A percentile compares a stretch with the other conserved stretches of the same genome.
phyloP scores from a whole-genome alignment of 2,797 vertebrate species.

The Protonibea diacanthus region DNA sequence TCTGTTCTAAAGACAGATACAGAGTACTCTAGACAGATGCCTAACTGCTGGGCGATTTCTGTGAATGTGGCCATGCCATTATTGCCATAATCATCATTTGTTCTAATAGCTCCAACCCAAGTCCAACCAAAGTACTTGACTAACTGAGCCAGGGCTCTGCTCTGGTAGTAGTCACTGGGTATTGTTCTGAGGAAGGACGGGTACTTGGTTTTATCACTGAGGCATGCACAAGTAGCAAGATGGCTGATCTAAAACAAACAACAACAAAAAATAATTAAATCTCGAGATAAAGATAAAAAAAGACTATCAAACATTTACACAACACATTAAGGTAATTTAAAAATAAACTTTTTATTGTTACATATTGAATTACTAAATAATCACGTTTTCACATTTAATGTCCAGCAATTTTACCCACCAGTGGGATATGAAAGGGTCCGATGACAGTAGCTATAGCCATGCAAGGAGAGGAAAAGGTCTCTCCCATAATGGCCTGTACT shows the following conservation, averaged over 20 bases:
- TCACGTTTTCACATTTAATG: background rate
- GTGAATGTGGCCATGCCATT: background rate
- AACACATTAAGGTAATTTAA: background rate
- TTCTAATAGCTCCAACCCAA: background rate
- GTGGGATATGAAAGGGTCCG: background rate
- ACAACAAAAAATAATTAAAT: background rate
- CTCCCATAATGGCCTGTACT: background rate
- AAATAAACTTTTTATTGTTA: background rate
- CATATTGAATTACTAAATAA: background rate
- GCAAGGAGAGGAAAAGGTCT: background rate
- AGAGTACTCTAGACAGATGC: background rate
- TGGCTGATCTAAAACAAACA: background rate
- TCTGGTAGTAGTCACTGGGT: no score
- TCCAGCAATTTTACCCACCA: background rate
- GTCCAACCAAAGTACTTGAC: background rate
- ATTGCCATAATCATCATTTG: constrained; percentile 1
- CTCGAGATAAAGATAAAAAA: background rate
- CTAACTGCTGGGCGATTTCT: background rate
- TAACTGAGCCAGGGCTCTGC: no score
- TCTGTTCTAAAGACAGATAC: background rate
- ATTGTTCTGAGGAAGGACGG: no score
- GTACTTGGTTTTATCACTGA: background rate
- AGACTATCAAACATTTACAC: background rate
- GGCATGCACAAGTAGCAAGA: background rate
- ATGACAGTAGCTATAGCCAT: background rate